phyloP scores from a whole-genome alignment of 1,140 invertebrate genomes.

The Drosophila sulfurigaster region DNA sequence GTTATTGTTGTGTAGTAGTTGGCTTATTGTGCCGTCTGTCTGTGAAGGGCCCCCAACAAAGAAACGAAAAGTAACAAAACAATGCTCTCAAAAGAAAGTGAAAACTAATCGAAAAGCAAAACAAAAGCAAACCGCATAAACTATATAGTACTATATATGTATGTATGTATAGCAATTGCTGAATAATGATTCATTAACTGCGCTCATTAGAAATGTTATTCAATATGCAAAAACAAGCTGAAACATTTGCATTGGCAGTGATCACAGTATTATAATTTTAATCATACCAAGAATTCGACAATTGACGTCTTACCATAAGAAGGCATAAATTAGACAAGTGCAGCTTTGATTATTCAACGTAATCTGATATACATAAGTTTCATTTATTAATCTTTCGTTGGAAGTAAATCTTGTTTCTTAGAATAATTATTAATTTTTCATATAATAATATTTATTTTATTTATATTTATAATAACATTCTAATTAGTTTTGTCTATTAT shows the following conservation, averaged over 20 bases:
- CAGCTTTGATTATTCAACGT: not conserved
- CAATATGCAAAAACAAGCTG: not conserved
- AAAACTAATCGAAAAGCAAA: slow-evolving; percentile 42
- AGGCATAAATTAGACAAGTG: not conserved
- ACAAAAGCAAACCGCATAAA: not conserved
- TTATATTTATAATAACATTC: too few relatives aligned
- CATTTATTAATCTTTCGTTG: too few relatives aligned
- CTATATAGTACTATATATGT: not conserved
- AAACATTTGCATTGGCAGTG: not conserved
- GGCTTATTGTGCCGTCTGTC: slow-evolving; percentile 20
- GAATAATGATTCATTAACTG: not conserved
- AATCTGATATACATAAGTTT: not conserved
- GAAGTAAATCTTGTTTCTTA: too few relatives aligned
- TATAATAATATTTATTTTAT: too few relatives aligned
- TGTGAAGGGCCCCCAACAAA: slow-evolving; percentile 36
- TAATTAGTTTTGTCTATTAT: not conserved
- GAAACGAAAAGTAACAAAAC: slow-evolving; percentile 30
- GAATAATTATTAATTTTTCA: too few relatives aligned
- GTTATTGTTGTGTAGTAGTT: slow-evolving; percentile 26
- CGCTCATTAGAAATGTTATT: not conserved
- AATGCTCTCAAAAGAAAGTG: slow-evolving; percentile 43
- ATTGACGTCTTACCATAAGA: not conserved
- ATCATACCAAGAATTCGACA: too few relatives aligned
- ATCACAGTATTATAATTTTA: too few relatives aligned
- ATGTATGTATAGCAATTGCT: not conserved